Evolutionary conservation across 1,140 invertebrate species (phyloP).

Genomic region (Nephila pilipes): DNA sequence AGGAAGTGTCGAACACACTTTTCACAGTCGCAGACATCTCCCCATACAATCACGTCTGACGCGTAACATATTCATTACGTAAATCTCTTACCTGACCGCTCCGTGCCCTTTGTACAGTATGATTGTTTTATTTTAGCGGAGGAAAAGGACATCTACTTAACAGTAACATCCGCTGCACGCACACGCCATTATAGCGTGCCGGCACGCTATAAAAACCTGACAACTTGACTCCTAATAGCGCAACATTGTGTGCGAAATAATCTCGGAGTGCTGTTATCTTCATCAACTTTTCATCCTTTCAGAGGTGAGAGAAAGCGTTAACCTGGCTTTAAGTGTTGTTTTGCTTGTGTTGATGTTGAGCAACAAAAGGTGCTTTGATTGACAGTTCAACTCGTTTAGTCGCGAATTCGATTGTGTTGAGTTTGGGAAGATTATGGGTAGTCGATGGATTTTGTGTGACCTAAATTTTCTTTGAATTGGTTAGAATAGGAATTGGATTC

Average conservation of each 20-base stretch:
- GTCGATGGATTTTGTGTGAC: not conserved
- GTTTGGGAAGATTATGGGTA: not conserved
- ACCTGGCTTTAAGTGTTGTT: not conserved
- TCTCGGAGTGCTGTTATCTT: not conserved
- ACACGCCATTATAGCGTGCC: not conserved
- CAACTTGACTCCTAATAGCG: not conserved
- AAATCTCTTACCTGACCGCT: not conserved
- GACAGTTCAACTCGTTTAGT: not conserved
- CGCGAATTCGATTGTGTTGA: not conserved
- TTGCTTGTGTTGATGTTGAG: not conserved
- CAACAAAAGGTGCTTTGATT: not conserved
- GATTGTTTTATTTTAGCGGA: not conserved
- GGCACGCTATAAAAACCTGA: not conserved
- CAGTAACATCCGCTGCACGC: constrained; percentile 4
- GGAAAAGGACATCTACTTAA: not conserved
- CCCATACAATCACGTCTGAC: not conserved
- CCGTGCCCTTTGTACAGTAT: not conserved
- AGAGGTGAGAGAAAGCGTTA: not conserved
- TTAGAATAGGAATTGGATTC: no score
- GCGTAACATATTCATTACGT: not conserved
- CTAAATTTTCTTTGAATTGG: not conserved
- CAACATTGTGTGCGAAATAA: not conserved
- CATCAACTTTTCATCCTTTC: not conserved
- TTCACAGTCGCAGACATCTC: not conserved
- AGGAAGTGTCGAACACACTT: not conserved